Evolutionary conservation across 2,888 invertebrate species (phyloP).

Genomic region (Andrena camellia): DNA sequence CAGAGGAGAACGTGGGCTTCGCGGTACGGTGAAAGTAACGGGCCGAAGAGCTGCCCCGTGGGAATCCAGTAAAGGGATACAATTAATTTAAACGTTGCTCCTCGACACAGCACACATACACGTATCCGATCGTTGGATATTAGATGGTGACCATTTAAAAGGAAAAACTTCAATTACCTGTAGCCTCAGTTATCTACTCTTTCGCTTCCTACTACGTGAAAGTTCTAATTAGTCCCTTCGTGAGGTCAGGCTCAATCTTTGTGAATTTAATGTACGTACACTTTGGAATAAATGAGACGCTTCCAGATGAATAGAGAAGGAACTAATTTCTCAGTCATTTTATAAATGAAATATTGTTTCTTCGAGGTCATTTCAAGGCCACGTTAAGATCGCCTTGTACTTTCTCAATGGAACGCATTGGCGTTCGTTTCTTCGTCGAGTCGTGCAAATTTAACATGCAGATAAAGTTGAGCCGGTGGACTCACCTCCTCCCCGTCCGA

Average conservation of each 20-base stretch:
- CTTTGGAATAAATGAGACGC: no score
- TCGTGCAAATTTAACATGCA: not conserved
- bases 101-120: not conserved
- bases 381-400: no score
- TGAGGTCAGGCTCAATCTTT: no score
- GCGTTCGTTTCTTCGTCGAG: no score
- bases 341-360: not conserved
- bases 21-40: constrained; percentile 53
- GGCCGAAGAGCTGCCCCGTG: constrained; percentile 33
- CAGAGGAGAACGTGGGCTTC: constrained; percentile 17
- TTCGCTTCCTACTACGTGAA: no score
- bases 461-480: not conserved
- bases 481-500: constrained; percentile 81
- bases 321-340: no score
- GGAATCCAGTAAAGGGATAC: constrained; percentile 31
- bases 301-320: no score
- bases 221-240: no score
- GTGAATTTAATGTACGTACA: no score
- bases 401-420: not conserved
- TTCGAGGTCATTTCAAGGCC: not conserved
- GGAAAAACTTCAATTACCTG: not conserved
- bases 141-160: not conserved
- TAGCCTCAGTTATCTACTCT: no score
- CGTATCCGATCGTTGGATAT: not conserved
- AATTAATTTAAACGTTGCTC: constrained; percentile 16